Evolutionary conservation across 2,888 invertebrate genomes (phyloP).

Genomic region (Caenorhabditis macrosperma): DNA sequence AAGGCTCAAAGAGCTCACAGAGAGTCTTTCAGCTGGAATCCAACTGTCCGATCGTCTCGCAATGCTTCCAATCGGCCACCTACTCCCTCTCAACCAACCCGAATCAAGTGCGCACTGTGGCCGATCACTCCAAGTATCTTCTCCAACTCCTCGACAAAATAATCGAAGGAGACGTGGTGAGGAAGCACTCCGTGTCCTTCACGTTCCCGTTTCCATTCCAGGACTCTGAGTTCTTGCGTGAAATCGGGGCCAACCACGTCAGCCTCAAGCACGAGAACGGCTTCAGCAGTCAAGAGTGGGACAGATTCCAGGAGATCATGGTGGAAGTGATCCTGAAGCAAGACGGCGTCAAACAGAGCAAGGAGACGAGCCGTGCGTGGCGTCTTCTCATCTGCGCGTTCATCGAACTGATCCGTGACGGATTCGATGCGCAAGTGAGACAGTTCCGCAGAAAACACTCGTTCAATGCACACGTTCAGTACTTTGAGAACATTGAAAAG

Average conservation of each 20-base stretch:
- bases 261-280: slow-evolving; percentile 59
- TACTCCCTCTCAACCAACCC: slow-evolving; percentile 59
- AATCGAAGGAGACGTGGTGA: slow-evolving; percentile 72
- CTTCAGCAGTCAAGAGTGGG: slow-evolving; percentile 60
- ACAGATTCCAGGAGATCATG: slow-evolving; percentile 68
- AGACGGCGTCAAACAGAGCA: slow-evolving; percentile 77
- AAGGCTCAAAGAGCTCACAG: neutral
- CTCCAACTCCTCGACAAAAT: slow-evolving; percentile 71
- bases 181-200: neutral
- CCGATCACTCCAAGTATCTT: slow-evolving; percentile 74
- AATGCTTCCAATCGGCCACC: slow-evolving; percentile 64
- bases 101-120: slow-evolving; percentile 61
- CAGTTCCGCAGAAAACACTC: slow-evolving; percentile 69
- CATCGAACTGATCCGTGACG: slow-evolving; percentile 74
- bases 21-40: slow-evolving; percentile 59
- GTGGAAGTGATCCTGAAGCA: slow-evolving; percentile 76
- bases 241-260: slow-evolving; percentile 67
- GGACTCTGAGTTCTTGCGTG: slow-evolving; percentile 62
- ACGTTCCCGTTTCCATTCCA: slow-evolving; percentile 18
- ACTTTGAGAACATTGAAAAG: slow-evolving; percentile 68
- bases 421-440: slow-evolving; percentile 69
- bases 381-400: slow-evolving; percentile 74
- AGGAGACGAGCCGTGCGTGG: slow-evolving; percentile 77
- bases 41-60: slow-evolving; percentile 63
- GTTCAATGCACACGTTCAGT: slow-evolving; percentile 69